A percentile compares a stretch with the other conserved stretches of the same genome.
phyloP scores from a whole-genome alignment of 2,113 vertebrate species.

The Prietella phreatophila region DNA sequence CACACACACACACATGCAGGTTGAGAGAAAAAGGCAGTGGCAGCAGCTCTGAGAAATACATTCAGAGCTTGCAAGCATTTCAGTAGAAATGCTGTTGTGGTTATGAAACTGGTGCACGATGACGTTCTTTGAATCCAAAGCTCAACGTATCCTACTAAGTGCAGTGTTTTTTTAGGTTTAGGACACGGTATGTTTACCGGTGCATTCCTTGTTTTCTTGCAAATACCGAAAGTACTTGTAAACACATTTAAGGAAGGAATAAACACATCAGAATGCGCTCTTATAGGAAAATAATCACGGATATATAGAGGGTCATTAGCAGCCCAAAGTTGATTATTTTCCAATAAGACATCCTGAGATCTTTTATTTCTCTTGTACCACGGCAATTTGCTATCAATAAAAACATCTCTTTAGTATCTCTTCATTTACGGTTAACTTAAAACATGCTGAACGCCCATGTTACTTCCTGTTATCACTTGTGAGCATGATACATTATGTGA shows the following conservation, averaged over 20 bases:
- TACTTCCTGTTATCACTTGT: neutral
- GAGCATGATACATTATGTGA: neutral
- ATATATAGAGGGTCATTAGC: neutral
- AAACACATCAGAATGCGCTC: neutral
- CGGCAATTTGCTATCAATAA: neutral
- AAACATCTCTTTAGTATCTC: neutral
- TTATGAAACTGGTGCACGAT: constrained; percentile 52
- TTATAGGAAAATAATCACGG: neutral
- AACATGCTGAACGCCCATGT: neutral
- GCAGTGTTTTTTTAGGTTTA: neutral
- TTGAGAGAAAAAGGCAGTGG: neutral
- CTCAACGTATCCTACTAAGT: constrained; percentile 30
- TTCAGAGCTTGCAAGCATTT: constrained; percentile 25
- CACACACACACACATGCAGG: neutral
- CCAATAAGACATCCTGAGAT: neutral
- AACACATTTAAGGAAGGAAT: neutral
- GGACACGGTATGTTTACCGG: neutral
- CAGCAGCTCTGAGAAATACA: constrained; percentile 18
- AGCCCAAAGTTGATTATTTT: neutral
- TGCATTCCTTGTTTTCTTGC: constrained; percentile 3
- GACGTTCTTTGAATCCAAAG: neutral
- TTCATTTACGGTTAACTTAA: neutral
- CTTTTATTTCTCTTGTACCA: neutral
- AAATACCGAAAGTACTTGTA: neutral
- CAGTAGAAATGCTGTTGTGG: constrained; percentile 28